These are phyloP conservation scores for Myotis brandtii DNA, from an alignment of 2,113 vertebrate genomes.

Conservation along the genomic window DNA sequence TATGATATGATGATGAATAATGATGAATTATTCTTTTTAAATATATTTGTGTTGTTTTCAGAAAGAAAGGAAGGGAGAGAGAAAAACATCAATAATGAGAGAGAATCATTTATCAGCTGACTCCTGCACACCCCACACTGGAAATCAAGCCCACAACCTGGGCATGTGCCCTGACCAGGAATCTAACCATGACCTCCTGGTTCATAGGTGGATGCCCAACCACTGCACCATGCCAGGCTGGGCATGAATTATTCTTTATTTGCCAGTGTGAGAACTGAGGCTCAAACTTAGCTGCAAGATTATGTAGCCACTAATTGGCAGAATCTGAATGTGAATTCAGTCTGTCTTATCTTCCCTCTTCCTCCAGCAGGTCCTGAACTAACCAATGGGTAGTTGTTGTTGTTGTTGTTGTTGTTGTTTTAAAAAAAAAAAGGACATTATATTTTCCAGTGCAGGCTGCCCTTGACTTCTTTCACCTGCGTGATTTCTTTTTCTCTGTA, in stretches of 20 bases:
- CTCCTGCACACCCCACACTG: too few species aligned
- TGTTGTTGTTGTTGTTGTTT: not conserved
- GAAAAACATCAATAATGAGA: too few species aligned
- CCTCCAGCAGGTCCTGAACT: not conserved
- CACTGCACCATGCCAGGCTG: too few species aligned
- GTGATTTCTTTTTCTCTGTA: not conserved
- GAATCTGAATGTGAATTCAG: not conserved
- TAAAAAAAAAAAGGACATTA: not conserved
- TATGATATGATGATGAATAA: not conserved
- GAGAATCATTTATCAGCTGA: too few species aligned
- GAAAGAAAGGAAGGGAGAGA: too few species aligned
- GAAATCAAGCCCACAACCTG: too few species aligned
- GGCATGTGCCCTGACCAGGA: too few species aligned
- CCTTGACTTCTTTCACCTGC: not conserved
- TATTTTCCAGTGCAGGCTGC: not conserved
- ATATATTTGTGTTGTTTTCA: too few species aligned
- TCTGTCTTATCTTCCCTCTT: not conserved
- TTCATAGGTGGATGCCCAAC: too few species aligned
- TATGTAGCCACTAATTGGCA: not conserved
- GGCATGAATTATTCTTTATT: not conserved
- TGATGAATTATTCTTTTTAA: not conserved
- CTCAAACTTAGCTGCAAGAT: not conserved
- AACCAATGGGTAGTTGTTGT: not conserved
- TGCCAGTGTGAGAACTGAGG: not conserved
- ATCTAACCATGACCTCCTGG: too few species aligned